A percentile compares a stretch with the other conserved stretches of the same genome.
Evolutionary conservation across 1,140 invertebrate species (phyloP).

Genomic region (Drosophila sp.): DNA sequence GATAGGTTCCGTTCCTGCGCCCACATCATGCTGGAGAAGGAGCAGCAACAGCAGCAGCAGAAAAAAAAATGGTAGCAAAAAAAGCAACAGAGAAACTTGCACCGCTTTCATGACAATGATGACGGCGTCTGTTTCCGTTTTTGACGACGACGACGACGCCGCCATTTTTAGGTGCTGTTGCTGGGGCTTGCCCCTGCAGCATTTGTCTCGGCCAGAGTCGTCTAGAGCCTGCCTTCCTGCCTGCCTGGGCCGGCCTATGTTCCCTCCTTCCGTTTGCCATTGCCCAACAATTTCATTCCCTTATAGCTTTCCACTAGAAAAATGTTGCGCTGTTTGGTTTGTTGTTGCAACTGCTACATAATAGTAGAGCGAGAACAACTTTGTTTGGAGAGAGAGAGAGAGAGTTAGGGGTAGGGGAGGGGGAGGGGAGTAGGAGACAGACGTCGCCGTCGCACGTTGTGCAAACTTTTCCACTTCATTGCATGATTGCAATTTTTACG

Average conservation of each 20-base stretch:
- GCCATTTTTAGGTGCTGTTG: constrained; percentile 65
- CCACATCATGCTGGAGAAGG: constrained; percentile 2
- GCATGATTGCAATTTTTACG: constrained; percentile 75
- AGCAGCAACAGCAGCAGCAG: neutral
- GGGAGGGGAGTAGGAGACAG: constrained; percentile 35
- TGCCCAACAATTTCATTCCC: neutral
- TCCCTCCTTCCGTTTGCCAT: constrained; percentile 25
- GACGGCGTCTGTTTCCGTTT: constrained; percentile 66
- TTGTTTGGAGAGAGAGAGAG: neutral
- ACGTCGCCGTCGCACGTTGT: constrained; percentile 55
- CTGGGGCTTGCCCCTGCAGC: constrained; percentile 37
- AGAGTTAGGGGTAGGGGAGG: constrained; percentile 16
- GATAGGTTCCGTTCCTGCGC: constrained; percentile 37
- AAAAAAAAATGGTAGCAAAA: neutral
- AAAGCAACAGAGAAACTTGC: constrained; percentile 42
- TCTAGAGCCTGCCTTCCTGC: neutral
- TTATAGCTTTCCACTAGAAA: neutral
- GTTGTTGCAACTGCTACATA: constrained; percentile 29
- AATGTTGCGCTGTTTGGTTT: constrained; percentile 47
- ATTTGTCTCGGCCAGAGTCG: constrained; percentile 22
- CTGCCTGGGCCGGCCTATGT: neutral
- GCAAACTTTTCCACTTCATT: constrained; percentile 75
- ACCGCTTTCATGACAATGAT: constrained; percentile 71
- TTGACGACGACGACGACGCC: constrained; percentile 46
- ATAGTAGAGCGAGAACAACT: constrained; percentile 18